phyloP scores from a whole-genome alignment of 2,888 invertebrate genomes.

The Synanthedon formicaeformis region DNA sequence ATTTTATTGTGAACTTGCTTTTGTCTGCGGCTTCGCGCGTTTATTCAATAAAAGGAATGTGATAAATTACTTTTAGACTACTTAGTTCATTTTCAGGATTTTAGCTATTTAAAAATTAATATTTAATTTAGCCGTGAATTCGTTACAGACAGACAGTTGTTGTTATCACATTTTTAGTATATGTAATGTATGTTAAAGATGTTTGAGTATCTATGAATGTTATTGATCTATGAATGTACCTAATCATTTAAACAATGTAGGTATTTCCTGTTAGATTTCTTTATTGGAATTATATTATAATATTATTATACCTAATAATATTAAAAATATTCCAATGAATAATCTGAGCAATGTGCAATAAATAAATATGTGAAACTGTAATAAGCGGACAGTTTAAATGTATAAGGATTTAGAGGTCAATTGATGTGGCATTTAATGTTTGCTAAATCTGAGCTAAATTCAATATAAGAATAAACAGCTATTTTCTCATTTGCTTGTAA shows the following conservation, averaged over 20 bases:
- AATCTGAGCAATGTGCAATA: constrained; percentile 58
- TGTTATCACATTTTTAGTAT: too few species aligned
- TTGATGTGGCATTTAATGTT: constrained; percentile 10
- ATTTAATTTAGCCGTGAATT: too few species aligned
- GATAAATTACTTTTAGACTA: too few species aligned
- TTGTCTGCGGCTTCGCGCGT: too few species aligned
- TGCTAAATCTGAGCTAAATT: constrained; percentile 20
- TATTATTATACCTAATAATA: constrained; percentile 7
- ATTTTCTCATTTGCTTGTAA: too few species aligned
- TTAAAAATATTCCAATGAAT: constrained; percentile 32
- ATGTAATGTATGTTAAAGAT: constrained; percentile 13
- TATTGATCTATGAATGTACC: too few species aligned
- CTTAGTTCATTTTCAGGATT: too few species aligned
- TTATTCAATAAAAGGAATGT: too few species aligned
- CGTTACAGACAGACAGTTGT: too few species aligned
- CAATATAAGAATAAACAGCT: too few species aligned
- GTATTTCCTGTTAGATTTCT: constrained; percentile 64
- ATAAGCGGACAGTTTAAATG: constrained; percentile 18
- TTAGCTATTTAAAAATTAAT: too few species aligned
- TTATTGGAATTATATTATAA: constrained; percentile 56
- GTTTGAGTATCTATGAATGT: constrained; percentile 36
- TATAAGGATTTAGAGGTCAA: constrained; percentile 15
- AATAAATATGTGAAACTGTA: constrained; percentile 33
- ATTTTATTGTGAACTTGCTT: too few species aligned
- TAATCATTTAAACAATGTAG: constrained; percentile 66